Evolutionary conservation across 1,140 invertebrate species (phyloP), one percentile per base, ranked within the genome.

Genomic region (Amphibalanus amphitrite): DNA sequence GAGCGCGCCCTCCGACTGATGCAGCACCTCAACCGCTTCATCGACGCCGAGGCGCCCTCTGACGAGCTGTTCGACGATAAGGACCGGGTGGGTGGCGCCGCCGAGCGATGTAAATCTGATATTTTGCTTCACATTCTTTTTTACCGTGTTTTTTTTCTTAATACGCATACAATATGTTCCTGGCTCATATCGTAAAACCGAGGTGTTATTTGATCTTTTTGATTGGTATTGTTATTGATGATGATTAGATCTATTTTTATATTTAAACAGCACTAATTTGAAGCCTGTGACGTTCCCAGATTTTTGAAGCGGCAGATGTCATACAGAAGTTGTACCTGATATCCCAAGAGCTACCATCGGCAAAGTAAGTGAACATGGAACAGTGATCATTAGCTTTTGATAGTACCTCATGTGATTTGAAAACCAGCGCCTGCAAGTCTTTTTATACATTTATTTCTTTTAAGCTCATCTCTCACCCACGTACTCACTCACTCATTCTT

Each of bases 251-350:
- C 13, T 59, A 25, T 59, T 13, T 59, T 13, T 59, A 25, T 59
- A 25, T 59, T 13, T 59, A 25, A 15, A 59, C 25, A 25, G 13
- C 13, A 15, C 13, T 59, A 25, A 15, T 13, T 59, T 13, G 13
- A 25, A 15, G 47, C 25, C 13, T 59, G 47, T 59, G 47, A 15
- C n/a, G 13, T 13, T 59, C 25, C 13, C 75, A 76, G 75, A 74
- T 76, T 28, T 90, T 93, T 80, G 91, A 97, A 83, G 93, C 95
- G 64, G 97, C 97, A n/a, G 95, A 98, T 84, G 88, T 99, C 3
- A 98, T 99, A 77, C 94, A 98, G 81, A 98, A 99, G 79, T 82
- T 99, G 8, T 89, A 96, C 79, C 86, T 94, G 13, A 97, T 99
- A 76, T 88, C 94, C 1, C 94, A 98, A 84, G 96, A 98, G 81